A percentile compares a stretch with the other conserved stretches of the same genome.
Conservation (phyloP, 2,113 vertebrate species). For the human (Homo sapiens) region GRCh38 chr2:163818001-163818500, state of each 20-base stretch:
- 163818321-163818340: not conserved
- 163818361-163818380: not conserved
- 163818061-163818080: not conserved
- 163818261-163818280: not conserved
- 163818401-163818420: not conserved
- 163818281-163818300: slow-evolving; percentile 1
- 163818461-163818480: not conserved
- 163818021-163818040: not conserved
- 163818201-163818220: no score
- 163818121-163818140: not conserved
- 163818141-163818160: not conserved
- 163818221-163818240: not conserved
- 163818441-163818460: not conserved
- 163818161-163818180: not conserved
- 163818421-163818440: not conserved
- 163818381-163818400: not conserved
- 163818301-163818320: not conserved
- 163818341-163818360: not conserved
- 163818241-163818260: not conserved
- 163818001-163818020: not conserved
- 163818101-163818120: not conserved
- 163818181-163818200: not conserved
- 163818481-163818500: not conserved
- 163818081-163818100: slow-evolving; percentile 15
- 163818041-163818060: not conserved